Evolutionary conservation across 2,113 vertebrate species (phyloP).

Genomic region (Toxotes jaculatrix): DNA sequence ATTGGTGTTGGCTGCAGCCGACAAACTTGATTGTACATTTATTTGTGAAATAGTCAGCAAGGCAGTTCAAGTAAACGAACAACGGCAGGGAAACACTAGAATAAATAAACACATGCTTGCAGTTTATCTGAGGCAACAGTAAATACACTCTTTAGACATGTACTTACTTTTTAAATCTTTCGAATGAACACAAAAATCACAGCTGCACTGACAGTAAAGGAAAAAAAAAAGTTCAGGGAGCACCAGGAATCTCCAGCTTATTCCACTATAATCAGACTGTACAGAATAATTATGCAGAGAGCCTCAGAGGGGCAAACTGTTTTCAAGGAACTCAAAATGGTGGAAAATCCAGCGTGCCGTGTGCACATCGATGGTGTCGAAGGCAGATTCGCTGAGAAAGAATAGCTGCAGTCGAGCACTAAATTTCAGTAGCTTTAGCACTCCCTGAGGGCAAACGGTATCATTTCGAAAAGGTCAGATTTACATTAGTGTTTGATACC

Average conservation of each 20-base stretch:
- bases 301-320: conserved; percentile 14
- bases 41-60: too few species aligned
- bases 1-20: too few species aligned
- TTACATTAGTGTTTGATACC: conserved; percentile 1
- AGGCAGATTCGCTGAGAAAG: conserved; percentile 24
- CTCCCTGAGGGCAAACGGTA: neutral
- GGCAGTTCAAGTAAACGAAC: too few species aligned
- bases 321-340: conserved; percentile 19
- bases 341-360: conserved; percentile 30
- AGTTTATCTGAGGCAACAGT: too few species aligned
- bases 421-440: neutral
- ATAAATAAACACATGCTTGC: too few species aligned
- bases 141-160: neutral
- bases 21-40: too few species aligned
- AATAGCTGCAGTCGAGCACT: conserved; percentile 6
- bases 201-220: neutral
- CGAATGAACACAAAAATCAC: neutral
- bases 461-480: conserved; percentile 9
- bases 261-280: neutral
- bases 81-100: too few species aligned
- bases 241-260: neutral
- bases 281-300: conserved; percentile 1
- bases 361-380: conserved; percentile 20
- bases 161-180: too few species aligned
- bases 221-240: neutral